Evolutionary conservation across 2,797 vertebrate genomes (phyloP).

Genomic region (Antrozous pallidus): DNA sequence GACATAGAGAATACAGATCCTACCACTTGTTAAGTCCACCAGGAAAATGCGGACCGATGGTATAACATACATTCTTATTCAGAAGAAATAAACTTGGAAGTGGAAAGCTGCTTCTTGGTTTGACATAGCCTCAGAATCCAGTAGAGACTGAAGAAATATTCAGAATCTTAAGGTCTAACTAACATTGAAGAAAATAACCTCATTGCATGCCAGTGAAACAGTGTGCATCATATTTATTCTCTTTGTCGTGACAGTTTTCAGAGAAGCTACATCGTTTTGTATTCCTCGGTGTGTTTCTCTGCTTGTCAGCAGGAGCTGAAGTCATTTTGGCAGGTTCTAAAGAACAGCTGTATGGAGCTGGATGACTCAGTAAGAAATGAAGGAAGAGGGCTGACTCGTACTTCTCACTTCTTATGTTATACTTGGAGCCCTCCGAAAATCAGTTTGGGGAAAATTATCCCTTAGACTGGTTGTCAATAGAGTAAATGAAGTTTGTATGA

Average conservation of each 20-base stretch:
- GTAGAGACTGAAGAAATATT: not conserved
- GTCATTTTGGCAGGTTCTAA: constrained; percentile 43
- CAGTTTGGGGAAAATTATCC: not conserved
- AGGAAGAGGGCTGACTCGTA: not conserved
- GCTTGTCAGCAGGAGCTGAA: constrained; percentile 13
- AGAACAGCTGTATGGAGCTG: constrained; percentile 30
- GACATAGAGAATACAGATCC: not conserved
- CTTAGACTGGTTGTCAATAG: not conserved
- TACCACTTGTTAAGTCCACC: not conserved
- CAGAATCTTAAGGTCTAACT: not conserved
- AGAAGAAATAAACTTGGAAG: constrained; percentile 14
- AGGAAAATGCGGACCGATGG: not conserved
- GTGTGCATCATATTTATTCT: not conserved
- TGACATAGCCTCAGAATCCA: not conserved
- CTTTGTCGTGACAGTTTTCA: not conserved
- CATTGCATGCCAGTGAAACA: not conserved
- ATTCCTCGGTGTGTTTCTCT: not conserved
- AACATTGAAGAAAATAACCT: constrained; percentile 16
- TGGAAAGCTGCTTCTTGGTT: not conserved
- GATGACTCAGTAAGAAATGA: not conserved
- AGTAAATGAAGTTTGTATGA: not conserved
- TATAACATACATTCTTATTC: not conserved
- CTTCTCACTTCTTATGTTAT: not conserved
- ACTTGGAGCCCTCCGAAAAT: constrained; percentile 5
- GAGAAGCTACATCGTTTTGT: not conserved